Evolutionary conservation across 2,888 invertebrate species (phyloP), one percentile per base, ranked within the genome.

Genomic region (Cactoblastis cactorum): DNA sequence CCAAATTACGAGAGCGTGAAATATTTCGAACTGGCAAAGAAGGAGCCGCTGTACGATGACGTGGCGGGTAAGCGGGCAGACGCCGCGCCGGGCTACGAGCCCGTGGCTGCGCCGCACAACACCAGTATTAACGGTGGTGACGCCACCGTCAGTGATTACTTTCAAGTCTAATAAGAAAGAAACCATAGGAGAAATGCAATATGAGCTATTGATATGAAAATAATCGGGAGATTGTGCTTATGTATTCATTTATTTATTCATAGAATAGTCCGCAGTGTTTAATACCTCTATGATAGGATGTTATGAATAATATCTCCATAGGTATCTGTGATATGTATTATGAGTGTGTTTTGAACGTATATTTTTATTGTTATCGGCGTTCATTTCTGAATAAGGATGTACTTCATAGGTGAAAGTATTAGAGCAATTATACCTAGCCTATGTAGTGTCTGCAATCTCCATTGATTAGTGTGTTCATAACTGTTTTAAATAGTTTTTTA

Each of bases 1-100:
- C 95, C 95, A 0, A 95, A 95, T 73, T 96, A 96, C 67, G 95
- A 96, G 73, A 95, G 95, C 58, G 95, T 96, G 0, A 94, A 94
- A 60, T 95, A 95, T 77, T 90, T 93, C 64, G 93, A 93, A 53
- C 71, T 92, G 1, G 66, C 82, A 0, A 84, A 86, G 19, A 84
- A 80, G 53, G 94, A 93, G 47, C 94, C 94, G 46, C 94, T 94
- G 0, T 94, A 94, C 54, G 94, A 94, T 65, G 90, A 91, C 62
- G 82, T 93, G 11, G 9, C 14, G 2, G 35, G 3, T 4, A 35
- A 35, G 28, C 43, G 24, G 6, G 8, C 43, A 28, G 68, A 73
- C 0, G 58, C 68, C 18, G 64, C 86, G 3, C 80, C 86, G 28
- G 65, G 87, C 34, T 84, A 86, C 1, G 88, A 87, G 53, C 88